These are phyloP conservation scores for Coregonus clupeaformis DNA, from an alignment of 2,113 vertebrate genomes.

Conservation along the genomic window DNA sequence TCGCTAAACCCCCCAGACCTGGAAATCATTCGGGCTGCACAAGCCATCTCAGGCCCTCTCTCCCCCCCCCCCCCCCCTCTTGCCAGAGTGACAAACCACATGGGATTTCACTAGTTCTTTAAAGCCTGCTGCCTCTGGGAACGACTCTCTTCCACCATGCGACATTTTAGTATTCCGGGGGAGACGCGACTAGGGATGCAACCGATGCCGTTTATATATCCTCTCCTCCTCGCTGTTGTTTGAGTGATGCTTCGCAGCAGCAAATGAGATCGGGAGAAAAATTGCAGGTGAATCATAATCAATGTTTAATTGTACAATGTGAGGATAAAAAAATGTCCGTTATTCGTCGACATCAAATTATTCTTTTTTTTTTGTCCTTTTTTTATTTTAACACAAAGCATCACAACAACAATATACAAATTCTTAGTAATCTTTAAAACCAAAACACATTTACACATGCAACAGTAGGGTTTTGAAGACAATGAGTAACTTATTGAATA, in stretches of 20 bases:
- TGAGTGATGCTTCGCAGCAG: constrained; percentile 43
- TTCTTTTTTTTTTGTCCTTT: constrained; percentile 71
- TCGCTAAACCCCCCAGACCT: background rate
- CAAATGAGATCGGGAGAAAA: constrained; percentile 7
- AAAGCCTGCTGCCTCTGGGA: constrained; percentile 75
- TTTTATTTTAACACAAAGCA: constrained; percentile 88
- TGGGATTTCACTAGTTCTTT: constrained; percentile 76
- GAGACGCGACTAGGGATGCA: constrained; percentile 73
- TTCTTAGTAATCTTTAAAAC: constrained; percentile 85
- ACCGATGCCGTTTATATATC: constrained; percentile 53
- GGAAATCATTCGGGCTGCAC: background rate
- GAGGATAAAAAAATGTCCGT: constrained; percentile 65
- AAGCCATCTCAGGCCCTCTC: constrained; percentile 7
- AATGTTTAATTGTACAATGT: constrained; percentile 48
- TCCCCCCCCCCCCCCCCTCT: constrained; percentile 43
- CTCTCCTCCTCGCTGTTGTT: constrained; percentile 55
- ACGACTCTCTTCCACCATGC: constrained; percentile 64
- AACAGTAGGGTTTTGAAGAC: constrained; percentile 87
- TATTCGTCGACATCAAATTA: constrained; percentile 61
- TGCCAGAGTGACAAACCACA: constrained; percentile 77
- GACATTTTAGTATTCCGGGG: constrained; percentile 73
- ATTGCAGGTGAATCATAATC: constrained; percentile 57
- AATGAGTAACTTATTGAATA: constrained; percentile 79
- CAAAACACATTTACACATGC: constrained; percentile 90
- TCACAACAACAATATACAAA: constrained; percentile 92